These are phyloP conservation scores for Xylocampa areola DNA, from an alignment of 2,888 invertebrate genomes.

Conservation along the genomic window DNA sequence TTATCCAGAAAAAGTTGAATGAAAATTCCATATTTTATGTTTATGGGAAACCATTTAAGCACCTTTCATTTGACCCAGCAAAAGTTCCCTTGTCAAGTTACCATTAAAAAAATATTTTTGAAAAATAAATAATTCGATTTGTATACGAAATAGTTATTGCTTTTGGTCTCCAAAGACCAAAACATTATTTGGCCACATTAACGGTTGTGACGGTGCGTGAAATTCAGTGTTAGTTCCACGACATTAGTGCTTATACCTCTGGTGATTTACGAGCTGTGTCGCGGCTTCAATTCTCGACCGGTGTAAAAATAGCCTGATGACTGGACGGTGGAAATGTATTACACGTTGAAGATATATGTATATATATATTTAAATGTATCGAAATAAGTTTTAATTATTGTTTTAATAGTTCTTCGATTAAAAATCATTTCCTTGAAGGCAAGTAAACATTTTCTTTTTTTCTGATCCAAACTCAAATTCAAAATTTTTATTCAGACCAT, in stretches of 20 bases:
- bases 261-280: slow-evolving; percentile 74
- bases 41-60: slow-evolving; percentile 19
- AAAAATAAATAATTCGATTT: slow-evolving; percentile 56
- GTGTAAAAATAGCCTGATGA: slow-evolving; percentile 52
- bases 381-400: no score
- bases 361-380: background rate
- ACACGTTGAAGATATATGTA: background rate
- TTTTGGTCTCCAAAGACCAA: slow-evolving; percentile 51
- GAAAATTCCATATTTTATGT: slow-evolving; percentile 29
- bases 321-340: slow-evolving; percentile 24
- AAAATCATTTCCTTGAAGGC: no score
- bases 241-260: slow-evolving; percentile 71
- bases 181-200: slow-evolving; percentile 75
- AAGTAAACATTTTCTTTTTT: no score
- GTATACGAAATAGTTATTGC: slow-evolving; percentile 50
- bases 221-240: slow-evolving; percentile 76
- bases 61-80: background rate
- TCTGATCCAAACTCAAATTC: no score
- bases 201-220: slow-evolving; percentile 74
- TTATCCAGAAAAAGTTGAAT: background rate
- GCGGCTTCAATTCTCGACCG: slow-evolving; percentile 62
- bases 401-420: no score
- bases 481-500: no score
- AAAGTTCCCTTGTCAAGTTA: slow-evolving; percentile 26
- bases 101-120: slow-evolving; percentile 39